Conservation (phyloP, 92 coral and sea anemone genomes). For the Galaxea fascicularis region DNA sequence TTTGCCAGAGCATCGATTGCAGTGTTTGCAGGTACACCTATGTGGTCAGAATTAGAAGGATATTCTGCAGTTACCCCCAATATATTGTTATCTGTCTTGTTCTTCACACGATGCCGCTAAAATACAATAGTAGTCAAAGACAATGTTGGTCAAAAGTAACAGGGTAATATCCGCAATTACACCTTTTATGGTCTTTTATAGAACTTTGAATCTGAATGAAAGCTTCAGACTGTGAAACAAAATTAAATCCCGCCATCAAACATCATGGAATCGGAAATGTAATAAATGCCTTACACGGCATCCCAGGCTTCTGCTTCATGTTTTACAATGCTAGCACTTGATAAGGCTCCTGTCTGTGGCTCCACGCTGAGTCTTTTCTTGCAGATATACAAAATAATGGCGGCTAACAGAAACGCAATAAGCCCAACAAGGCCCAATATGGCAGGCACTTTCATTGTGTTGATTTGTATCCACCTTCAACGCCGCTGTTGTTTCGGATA, state of each 20-base stretch:
- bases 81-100: no score
- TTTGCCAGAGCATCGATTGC: no score
- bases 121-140: no score
- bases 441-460: slow-evolving; percentile 47
- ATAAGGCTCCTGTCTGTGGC: slow-evolving; percentile 25
- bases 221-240: not conserved
- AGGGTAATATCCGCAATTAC: no score
- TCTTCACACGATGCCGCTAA: no score
- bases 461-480: not conserved
- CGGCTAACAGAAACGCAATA: slow-evolving; percentile 24
- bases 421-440: slow-evolving; percentile 37
- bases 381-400: slow-evolving; percentile 39
- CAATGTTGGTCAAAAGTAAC: no score
- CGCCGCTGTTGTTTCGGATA: not conserved
- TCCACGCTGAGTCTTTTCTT: slow-evolving; percentile 36
- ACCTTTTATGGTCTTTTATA: no score
- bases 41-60: no score
- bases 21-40: no score
- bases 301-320: slow-evolving; percentile 21
- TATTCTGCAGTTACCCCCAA: no score
- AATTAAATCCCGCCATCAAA: not conserved
- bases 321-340: slow-evolving; percentile 15
- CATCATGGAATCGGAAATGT: not conserved
- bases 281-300: not conserved
- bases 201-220: no score